phyloP scores from a whole-genome alignment of 1,140 invertebrate genomes.

The Drosophila ogumai region DNA sequence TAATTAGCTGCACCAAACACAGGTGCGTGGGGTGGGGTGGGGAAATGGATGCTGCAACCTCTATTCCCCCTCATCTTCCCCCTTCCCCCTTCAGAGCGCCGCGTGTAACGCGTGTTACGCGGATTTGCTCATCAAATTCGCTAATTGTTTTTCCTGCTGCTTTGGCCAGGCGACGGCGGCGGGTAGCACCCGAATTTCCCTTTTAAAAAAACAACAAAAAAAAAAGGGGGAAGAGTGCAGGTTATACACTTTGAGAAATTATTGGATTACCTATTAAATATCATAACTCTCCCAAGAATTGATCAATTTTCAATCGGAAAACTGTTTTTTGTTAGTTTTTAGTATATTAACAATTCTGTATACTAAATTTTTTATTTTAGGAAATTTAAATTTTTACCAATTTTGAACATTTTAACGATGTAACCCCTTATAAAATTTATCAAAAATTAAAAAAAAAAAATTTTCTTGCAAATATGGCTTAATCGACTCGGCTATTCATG shows the following conservation, averaged over 20 bases:
- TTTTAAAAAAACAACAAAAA: background rate
- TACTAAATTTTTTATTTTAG: no score
- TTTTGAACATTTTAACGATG: no score
- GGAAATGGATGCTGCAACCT: background rate
- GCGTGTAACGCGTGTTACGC: constrained; percentile 56
- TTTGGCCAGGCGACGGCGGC: constrained; percentile 15
- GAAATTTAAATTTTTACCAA: no score
- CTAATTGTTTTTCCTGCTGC: constrained; percentile 79
- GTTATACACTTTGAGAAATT: background rate
- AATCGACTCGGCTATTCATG: no score
- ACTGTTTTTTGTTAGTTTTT: no score
- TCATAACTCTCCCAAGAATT: no score
- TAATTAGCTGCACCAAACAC: constrained; percentile 65
- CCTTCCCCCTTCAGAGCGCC: background rate
- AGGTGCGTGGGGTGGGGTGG: background rate
- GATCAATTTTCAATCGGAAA: no score
- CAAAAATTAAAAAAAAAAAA: no score
- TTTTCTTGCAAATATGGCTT: no score
- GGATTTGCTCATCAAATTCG: constrained; percentile 81
- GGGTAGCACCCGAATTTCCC: background rate
- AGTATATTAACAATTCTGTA: no score
- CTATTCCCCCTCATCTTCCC: constrained; percentile 1
- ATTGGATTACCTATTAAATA: background rate
- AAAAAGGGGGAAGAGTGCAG: background rate
- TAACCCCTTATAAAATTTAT: no score